Percentiles rank a stretch among this genome's conserved stretches.
Conservation (phyloP, 2,888 invertebrate species). For the Parasteatoda lunata region DNA sequence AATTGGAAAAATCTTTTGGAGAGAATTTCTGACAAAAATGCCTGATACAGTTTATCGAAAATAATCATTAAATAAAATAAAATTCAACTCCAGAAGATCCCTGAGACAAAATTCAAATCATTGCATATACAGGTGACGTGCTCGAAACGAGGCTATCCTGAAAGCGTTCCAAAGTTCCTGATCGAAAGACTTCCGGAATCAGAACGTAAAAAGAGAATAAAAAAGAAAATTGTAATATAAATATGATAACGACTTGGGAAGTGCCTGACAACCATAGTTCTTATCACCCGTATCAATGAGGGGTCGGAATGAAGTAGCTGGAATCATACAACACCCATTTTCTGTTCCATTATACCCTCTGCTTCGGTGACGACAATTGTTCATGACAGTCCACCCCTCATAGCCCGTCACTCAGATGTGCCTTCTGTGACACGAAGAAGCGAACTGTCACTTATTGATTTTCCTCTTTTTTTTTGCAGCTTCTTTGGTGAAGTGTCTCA, state of each 20-base stretch:
- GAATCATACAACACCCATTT: conserved; percentile 35
- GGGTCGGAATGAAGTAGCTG: conserved; percentile 25
- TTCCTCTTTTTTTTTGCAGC: conserved; percentile 3
- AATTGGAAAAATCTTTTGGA: no score
- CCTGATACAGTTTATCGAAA: no score
- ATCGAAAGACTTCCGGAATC: not conserved
- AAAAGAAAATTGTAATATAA: conserved; percentile 19
- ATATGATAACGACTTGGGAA: conserved; percentile 42
- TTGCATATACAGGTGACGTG: conserved; percentile 17
- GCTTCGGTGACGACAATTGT: conserved; percentile 46
- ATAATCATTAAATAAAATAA: no score
- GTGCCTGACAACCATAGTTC: conserved; percentile 38
- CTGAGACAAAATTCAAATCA: conserved; percentile 22
- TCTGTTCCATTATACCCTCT: conserved; percentile 41
- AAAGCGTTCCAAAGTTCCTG: not conserved
- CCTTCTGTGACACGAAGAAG: conserved; percentile 21
- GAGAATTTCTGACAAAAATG: no score
- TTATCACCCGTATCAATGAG: conserved; percentile 14
- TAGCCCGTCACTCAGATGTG: conserved; percentile 25
- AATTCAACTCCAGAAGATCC: no score
- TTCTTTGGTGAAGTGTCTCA: conserved; percentile 23
- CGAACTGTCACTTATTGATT: conserved; percentile 55
- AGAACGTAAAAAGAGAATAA: not conserved
- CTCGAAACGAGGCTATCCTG: not conserved
- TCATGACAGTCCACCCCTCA: conserved; percentile 35